Conservation (phyloP, 2,113 vertebrate genomes). For the Paramormyrops kingsleyae region DNA sequence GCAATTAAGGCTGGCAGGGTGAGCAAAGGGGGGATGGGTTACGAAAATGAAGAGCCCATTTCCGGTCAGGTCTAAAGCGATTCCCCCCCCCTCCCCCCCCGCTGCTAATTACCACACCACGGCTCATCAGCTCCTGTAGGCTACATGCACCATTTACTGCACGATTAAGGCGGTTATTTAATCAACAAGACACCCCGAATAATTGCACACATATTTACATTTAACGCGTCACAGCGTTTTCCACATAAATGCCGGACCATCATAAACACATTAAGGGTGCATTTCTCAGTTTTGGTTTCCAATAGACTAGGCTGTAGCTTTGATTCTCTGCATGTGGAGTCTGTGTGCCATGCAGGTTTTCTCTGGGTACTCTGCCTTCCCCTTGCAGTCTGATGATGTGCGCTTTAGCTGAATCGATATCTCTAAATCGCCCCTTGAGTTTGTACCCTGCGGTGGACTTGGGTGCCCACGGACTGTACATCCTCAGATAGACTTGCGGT, state of each 20-base stretch:
- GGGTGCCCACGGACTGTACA: neutral
- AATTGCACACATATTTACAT: constrained; percentile 2
- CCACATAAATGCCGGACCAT: neutral
- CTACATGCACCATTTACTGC: neutral
- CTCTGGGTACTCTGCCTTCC: neutral
- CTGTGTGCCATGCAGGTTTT: neutral
- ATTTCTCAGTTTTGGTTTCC: neutral
- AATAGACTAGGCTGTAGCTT: neutral
- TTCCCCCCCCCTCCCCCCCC: neutral
- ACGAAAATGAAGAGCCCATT: neutral
- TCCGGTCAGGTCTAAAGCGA: neutral
- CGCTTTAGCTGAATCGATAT: neutral
- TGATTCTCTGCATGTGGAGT: neutral
- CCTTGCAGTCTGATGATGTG: neutral
- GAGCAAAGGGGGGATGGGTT: neutral
- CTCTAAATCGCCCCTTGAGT: neutral
- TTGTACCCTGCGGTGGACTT: neutral
- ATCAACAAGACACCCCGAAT: neutral
- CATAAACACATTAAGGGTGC: neutral
- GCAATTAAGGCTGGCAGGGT: neutral
- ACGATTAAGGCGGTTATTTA: neutral
- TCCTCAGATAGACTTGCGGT: neutral
- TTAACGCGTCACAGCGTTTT: neutral
- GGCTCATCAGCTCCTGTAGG: neutral
- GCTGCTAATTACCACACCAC: neutral